Conservation (phyloP, 2,888 invertebrate genomes). For the Colletes collaris region DNA sequence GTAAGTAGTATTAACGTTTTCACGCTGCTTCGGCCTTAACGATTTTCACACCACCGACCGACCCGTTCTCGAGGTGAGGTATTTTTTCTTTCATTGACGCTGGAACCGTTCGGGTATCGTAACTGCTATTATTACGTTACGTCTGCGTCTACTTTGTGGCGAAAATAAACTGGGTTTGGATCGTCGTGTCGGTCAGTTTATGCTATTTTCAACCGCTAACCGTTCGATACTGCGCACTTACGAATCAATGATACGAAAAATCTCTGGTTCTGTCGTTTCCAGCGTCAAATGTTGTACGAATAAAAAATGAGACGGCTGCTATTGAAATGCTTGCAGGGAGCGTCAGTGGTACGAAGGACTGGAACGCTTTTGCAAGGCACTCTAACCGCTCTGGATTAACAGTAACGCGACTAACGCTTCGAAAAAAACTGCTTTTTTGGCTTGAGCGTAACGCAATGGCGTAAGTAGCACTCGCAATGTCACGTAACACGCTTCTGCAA, state of each 20-base stretch:
- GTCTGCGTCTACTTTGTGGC: conserved; percentile 48
- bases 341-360: conserved; percentile 10
- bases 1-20: conserved; percentile 54
- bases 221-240: neutral
- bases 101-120: too few relatives aligned
- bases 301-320: too few relatives aligned
- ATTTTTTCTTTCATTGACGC: too few relatives aligned
- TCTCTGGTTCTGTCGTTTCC: too few relatives aligned
- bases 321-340: conserved; percentile 54
- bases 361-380: conserved; percentile 44
- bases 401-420: conserved; percentile 65
- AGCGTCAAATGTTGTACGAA: too few relatives aligned
- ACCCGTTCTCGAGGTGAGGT: too few relatives aligned
- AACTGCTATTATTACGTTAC: neutral
- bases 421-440: conserved; percentile 72
- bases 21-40: conserved; percentile 23
- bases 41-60: neutral
- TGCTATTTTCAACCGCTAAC: conserved; percentile 59
- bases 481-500: conserved; percentile 8
- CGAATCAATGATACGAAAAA: neutral
- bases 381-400: conserved; percentile 60
- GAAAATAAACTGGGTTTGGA: conserved; percentile 57
- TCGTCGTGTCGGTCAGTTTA: conserved; percentile 48
- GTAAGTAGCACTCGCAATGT: conserved; percentile 75
- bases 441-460: conserved; percentile 73